Evolutionary conservation across 2,888 invertebrate genomes (phyloP), one percentile per base, ranked within the genome.

Genomic region (Penaeus monodon): DNA sequence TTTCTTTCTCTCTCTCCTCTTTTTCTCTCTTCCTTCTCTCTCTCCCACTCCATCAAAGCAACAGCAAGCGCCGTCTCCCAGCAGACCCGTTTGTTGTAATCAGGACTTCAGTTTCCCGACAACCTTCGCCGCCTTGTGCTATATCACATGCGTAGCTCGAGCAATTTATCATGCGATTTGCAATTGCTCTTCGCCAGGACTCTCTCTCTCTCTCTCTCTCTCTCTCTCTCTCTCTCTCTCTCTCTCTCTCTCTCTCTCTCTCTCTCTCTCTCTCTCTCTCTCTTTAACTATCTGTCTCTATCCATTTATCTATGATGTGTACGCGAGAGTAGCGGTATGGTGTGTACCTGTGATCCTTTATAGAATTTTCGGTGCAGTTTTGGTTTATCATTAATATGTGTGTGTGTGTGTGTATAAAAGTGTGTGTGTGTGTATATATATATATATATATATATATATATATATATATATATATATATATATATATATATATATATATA

Each of bases 31-130:
- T 29, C 20, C 63, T 27, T 29, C 65, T 63, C 65, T 29, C 24
- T 29, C 79, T 79, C 29, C 29, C 79, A 64, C n/a, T 57, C 57
- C 57, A 57, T 57, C 57, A 57, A 57, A 57, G 77, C n/a, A 76
- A 44, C 81, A 33, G 81, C 86, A 86, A 81, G 81, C 77, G 81
- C 76, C 29, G n/a, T 74, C 76, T 86, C 85, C 81, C 81, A 22
- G 20, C 68, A 49, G 81, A 44, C 38, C 64, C 81, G 86, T 86
- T 76, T 66, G 66, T 68, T 77, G 81, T 81, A 76, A 86, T 81
- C 81, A 77, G 86, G 22, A 66, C 81, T 81, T 86, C 86, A 86
- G 76, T 66, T 66, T 63, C 29, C 80, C 65, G 79, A 73, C 65
- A 44, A 29, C 38, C 65, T n/a, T 57, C 24, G 66, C 38, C 70